Evolutionary conservation across 2,888 invertebrate genomes (phyloP).

Genomic region (Megamerina dolium): DNA sequence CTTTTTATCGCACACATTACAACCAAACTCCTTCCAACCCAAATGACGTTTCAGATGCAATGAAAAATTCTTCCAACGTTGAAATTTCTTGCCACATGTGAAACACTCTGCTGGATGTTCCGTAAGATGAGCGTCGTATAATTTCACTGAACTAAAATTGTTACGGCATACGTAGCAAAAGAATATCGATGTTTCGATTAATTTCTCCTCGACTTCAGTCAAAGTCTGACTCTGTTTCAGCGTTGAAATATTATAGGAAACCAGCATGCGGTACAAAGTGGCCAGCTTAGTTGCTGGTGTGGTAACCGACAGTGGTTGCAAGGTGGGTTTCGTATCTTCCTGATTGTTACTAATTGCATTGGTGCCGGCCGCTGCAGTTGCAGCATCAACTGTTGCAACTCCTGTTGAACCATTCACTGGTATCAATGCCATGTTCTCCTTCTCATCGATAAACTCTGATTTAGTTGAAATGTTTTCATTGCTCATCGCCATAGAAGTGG

Average conservation of each 20-base stretch:
- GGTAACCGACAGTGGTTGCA: slow-evolving; percentile 27
- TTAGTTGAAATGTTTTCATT: slow-evolving; percentile 20
- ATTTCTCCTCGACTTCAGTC: slow-evolving; percentile 40
- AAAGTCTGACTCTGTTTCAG: slow-evolving; percentile 41
- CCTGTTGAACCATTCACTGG: not conserved
- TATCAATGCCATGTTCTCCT: slow-evolving; percentile 24
- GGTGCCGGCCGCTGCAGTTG: not conserved
- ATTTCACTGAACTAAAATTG: slow-evolving; percentile 61
- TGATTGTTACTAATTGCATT: slow-evolving; percentile 16
- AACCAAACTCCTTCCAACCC: slow-evolving; percentile 66
- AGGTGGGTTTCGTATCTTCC: slow-evolving; percentile 27
- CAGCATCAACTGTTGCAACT: not conserved
- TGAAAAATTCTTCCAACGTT: slow-evolving; percentile 65
- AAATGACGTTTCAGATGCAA: slow-evolving; percentile 75
- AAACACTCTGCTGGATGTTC: slow-evolving; percentile 77
- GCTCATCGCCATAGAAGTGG: slow-evolving; percentile 14
- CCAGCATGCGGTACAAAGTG: slow-evolving; percentile 46
- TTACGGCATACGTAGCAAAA: slow-evolving; percentile 60
- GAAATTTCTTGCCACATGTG: slow-evolving; percentile 75
- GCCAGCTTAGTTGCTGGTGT: slow-evolving; percentile 41
- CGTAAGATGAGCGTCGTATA: slow-evolving; percentile 68
- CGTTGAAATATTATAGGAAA: slow-evolving; percentile 45
- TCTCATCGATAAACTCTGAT: slow-evolving; percentile 33
- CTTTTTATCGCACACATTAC: slow-evolving; percentile 73
- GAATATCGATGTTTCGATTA: slow-evolving; percentile 45